Base-by-base conservation (phyloP, 2,113 vertebrate genomes). In the Trochalopteron elliotii region DNA sequence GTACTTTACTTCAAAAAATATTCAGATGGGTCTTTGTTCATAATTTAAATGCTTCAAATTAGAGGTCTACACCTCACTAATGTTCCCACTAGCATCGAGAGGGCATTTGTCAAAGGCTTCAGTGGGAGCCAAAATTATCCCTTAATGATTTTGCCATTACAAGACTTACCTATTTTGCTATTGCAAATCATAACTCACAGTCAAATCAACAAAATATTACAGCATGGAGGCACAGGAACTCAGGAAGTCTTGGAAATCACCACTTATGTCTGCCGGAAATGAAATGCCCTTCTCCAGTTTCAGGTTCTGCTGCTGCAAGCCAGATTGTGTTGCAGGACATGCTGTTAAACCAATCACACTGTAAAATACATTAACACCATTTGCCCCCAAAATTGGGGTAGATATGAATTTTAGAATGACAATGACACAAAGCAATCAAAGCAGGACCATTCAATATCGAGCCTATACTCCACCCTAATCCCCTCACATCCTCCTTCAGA, bases 291-390 rank as follows among this genome's bases (percentile, higher is more conserved):
- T 70, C 95, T 96, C 74, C 7, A 30, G 69, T 93, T 84, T 92
- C 95, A 90, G 63, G 7, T 59, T 89, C 92, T 93, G 95, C 90
- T 61, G 33, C 42, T 22, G 89, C 5, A 18, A 87, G 39, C 44
- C 90, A 86, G 64, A 40, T 11, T 44, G 19, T 12, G 49, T 31
- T 90, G 78, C 91, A 47, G 65, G 3, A 91, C 50, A 20, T 68
- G 91, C 97, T 97, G 97, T 72, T 94, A 97, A 97, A 97, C 92
- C 97, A 92, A 97, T 97, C 96, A 96, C 88, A 45, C 96, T 98
- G 97, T 55, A 94, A 97, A 98, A 97, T 55, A 61, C 97, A 97
- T 98, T 97, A 98, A 93, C 94, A 87, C 89, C 52, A 50, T 68
- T 92, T 85, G 86, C 69, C 68, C 60, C 79, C 27, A 64, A 90